These are phyloP conservation scores for Drosophila recens DNA, from an alignment of 2,888 invertebrate species.

Conservation along the genomic window DNA sequence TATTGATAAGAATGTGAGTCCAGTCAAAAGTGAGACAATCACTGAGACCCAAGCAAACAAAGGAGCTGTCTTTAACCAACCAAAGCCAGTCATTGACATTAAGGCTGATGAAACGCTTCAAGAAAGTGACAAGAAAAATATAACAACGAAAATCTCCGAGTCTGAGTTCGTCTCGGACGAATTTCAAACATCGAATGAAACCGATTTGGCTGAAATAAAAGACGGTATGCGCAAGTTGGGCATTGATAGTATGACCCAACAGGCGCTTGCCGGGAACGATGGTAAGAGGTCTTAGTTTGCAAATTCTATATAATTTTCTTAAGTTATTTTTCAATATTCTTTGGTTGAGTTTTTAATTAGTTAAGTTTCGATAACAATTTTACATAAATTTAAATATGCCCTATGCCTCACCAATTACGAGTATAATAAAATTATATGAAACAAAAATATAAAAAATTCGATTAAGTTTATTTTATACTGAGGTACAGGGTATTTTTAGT, in stretches of 20 bases:
- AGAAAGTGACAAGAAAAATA: constrained; percentile 20
- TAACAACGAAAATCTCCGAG: constrained; percentile 79
- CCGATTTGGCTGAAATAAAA: constrained; percentile 90
- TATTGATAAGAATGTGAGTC: constrained; percentile 31
- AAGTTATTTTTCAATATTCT: constrained; percentile 28
- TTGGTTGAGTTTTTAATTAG: constrained; percentile 17
- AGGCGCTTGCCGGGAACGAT: constrained; percentile 85
- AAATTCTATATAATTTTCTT: constrained; percentile 40
- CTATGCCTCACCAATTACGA: constrained; percentile 6
- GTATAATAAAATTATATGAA: background rate
- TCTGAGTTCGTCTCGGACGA: constrained; percentile 93
- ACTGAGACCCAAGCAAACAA: constrained; percentile 24
- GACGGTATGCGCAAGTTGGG: constrained; percentile 91
- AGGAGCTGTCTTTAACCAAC: constrained; percentile 63
- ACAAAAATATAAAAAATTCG: background rate
- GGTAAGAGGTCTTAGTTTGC: constrained; percentile 82
- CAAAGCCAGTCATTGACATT: constrained; percentile 48
- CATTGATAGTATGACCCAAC: constrained; percentile 87
- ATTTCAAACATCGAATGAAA: constrained; percentile 87
- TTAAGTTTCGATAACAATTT: constrained; percentile 2
- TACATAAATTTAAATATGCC: background rate
- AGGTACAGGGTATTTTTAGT: background rate
- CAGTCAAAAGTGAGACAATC: constrained; percentile 24
- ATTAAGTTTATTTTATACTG: background rate
- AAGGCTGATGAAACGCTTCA: constrained; percentile 25